Conservation (phyloP, 2,888 invertebrate genomes). For the Cheilosia grossa region DNA sequence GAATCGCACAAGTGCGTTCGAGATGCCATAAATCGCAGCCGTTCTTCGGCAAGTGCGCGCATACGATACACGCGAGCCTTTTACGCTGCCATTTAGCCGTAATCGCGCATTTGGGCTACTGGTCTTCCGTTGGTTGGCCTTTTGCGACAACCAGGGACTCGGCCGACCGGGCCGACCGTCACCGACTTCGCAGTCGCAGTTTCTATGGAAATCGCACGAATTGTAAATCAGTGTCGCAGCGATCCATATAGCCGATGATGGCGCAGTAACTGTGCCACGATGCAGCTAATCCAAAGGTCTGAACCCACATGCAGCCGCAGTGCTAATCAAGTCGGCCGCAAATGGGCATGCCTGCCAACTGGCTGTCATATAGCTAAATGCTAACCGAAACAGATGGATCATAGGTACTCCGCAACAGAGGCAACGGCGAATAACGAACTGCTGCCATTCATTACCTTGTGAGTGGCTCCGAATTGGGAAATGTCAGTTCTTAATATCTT, state of each 20-base stretch:
- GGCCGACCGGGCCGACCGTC: not conserved
- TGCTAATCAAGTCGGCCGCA: conserved; percentile 66
- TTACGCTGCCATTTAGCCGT: conserved; percentile 50
- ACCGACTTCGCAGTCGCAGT: not conserved
- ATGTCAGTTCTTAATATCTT: conserved; percentile 72
- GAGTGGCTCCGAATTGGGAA: conserved; percentile 70
- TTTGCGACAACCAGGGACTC: conserved; percentile 27
- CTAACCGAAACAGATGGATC: conserved; percentile 67
- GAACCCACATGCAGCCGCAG: conserved; percentile 62
- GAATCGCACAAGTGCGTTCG: conserved; percentile 69
- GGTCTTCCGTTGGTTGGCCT: conserved; percentile 60
- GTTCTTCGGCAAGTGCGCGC: conserved; percentile 37
- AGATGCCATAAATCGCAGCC: conserved; percentile 71
- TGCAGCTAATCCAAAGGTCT: conserved; percentile 49
- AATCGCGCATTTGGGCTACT: conserved; percentile 59
- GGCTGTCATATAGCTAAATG: conserved; percentile 69
- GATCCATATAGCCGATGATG: conserved; percentile 31
- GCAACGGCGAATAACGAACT: conserved; percentile 25
- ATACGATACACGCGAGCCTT: conserved; percentile 26
- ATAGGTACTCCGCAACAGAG: conserved; percentile 7
- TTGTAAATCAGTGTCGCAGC: conserved; percentile 30
- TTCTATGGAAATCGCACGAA: conserved; percentile 57
- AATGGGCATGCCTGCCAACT: conserved; percentile 65
- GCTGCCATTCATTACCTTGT: conserved; percentile 71
- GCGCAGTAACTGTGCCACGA: conserved; percentile 47